phyloP scores from a whole-genome alignment of 1,140 invertebrate species.

The Brachionus calyciflorus region DNA sequence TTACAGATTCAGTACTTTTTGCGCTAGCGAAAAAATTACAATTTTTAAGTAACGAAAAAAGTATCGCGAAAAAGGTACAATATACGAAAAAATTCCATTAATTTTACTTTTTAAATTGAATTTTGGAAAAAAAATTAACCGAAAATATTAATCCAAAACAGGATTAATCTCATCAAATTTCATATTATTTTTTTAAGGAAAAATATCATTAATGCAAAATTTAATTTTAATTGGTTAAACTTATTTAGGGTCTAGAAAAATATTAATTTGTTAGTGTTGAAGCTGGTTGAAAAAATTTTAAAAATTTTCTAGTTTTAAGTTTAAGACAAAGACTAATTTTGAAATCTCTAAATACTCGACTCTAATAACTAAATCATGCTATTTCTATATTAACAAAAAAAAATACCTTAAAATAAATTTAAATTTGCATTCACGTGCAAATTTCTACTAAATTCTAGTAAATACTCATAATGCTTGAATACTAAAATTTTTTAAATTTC shows the following conservation, averaged over 20 bases:
- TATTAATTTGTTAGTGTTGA: neutral
- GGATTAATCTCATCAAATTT: neutral
- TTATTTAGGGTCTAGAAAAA: neutral
- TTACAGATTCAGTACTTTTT: no score
- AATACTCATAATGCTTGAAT: neutral
- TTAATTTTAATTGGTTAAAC: neutral
- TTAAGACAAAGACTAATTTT: neutral
- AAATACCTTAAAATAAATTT: no score
- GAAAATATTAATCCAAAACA: no score
- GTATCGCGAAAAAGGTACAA: no score
- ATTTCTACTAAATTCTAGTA: neutral
- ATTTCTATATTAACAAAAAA: no score
- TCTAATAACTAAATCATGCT: no score
- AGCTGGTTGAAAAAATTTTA: neutral
- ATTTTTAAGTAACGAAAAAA: no score
- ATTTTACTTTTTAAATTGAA: no score
- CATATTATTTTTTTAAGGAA: constrained; percentile 21
- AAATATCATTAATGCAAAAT: neutral
- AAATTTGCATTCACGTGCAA: constrained; percentile 1
- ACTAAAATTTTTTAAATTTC: neutral
- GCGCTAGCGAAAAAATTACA: no score
- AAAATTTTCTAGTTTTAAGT: neutral
- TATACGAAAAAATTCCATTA: no score
- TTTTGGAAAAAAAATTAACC: no score
- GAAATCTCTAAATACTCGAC: no score